Evolutionary conservation across 2,888 invertebrate genomes (phyloP).

Genomic region (Poecilobothrus nobilitatus): DNA sequence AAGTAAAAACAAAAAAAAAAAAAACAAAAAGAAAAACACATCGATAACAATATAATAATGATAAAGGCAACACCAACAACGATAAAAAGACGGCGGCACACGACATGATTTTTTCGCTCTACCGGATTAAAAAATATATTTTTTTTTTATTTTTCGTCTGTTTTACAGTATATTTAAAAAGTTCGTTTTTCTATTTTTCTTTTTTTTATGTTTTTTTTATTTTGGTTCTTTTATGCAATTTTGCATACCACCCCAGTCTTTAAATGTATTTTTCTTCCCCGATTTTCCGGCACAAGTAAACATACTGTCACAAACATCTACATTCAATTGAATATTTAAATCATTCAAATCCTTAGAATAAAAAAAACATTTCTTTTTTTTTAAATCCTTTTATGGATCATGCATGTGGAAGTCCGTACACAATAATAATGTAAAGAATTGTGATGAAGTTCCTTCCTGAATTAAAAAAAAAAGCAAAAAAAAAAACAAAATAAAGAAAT

Average conservation of each 20-base stretch:
- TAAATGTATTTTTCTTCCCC: background rate
- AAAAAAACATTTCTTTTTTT: background rate
- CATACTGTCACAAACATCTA: no score
- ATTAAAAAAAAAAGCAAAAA: background rate
- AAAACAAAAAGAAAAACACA: background rate
- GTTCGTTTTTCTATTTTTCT: background rate
- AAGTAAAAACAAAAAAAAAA: no score
- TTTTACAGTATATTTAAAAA: no score
- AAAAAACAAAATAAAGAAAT: no score
- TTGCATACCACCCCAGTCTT: background rate
- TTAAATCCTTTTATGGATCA: background rate
- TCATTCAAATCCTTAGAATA: background rate
- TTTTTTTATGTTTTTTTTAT: background rate
- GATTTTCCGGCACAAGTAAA: no score
- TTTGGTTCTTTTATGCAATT: no score
- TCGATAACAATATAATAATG: background rate
- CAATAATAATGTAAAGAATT: background rate
- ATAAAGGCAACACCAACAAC: background rate
- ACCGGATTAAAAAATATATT: background rate
- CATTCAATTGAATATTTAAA: no score
- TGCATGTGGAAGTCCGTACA: constrained; percentile 1
- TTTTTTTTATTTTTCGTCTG: no score
- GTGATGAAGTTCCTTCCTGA: constrained; percentile 1
- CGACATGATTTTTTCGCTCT: constrained; percentile 3
- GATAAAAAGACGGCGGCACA: background rate